phyloP scores from a whole-genome alignment of 2,797 vertebrate genomes.

The Phoxinus dragarum region DNA sequence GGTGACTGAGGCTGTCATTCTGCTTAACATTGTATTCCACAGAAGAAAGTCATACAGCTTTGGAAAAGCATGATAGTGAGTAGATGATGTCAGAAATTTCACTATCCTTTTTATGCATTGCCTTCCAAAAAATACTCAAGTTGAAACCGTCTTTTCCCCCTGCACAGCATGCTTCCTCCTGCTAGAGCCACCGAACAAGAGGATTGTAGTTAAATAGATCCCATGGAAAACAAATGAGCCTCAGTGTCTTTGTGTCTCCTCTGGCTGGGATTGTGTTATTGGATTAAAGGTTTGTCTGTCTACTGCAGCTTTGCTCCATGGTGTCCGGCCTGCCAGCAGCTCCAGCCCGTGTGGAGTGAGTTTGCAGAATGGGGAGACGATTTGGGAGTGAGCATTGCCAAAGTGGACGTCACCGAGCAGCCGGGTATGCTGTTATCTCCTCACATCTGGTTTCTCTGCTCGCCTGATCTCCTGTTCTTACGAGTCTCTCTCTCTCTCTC shows the following conservation, averaged over 20 bases:
- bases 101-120: background rate
- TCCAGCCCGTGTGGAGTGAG: constrained; percentile 91
- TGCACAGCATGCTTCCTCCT: background rate
- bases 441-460: background rate
- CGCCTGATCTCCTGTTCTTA: background rate
- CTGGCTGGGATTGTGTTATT: constrained; percentile 1
- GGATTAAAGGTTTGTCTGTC: constrained; percentile 18
- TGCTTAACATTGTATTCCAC: background rate
- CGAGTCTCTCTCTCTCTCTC: background rate
- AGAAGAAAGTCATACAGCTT: background rate
- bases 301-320: constrained; percentile 90
- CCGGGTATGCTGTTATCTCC: constrained; percentile 78
- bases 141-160: background rate
- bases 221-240: background rate
- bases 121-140: background rate
- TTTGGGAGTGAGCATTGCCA: constrained; percentile 90
- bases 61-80: background rate
- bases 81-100: background rate
- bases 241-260: constrained; percentile 19
- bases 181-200: background rate
- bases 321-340: constrained; percentile 95
- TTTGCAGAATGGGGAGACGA: constrained; percentile 96
- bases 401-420: constrained; percentile 96
- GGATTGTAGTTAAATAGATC: constrained; percentile 29
- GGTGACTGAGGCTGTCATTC: background rate